Conservation (phyloP, 1,140 invertebrate species). For the Elysia chlorotica region DNA sequence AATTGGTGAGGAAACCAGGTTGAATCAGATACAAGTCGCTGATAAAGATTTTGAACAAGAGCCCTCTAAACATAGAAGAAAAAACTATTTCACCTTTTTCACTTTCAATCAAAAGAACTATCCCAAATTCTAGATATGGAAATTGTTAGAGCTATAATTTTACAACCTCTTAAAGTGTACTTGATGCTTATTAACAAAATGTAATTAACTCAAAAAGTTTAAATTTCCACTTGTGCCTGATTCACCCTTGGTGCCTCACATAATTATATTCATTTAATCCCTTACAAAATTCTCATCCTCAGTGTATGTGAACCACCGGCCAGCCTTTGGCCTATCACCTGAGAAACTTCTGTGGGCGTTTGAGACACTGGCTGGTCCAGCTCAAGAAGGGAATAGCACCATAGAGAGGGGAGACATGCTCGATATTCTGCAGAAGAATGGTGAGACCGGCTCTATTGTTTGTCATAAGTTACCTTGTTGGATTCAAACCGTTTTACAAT, state of each 20-base stretch:
- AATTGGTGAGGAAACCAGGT: no score
- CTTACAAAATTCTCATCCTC: no score
- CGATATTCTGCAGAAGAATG: conserved; percentile 57
- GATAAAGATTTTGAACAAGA: no score
- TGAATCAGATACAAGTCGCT: no score
- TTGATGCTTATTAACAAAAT: background rate
- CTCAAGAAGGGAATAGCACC: conserved; percentile 31
- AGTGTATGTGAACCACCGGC: conserved; percentile 75
- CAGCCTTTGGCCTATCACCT: conserved; percentile 63
- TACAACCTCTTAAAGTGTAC: background rate
- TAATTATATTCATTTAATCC: no score
- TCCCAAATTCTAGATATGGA: background rate
- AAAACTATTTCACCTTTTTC: no score
- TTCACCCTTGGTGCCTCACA: background rate
- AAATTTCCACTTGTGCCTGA: background rate
- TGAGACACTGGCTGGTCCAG: conserved; percentile 48
- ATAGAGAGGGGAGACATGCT: conserved; percentile 55
- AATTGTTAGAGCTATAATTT: background rate
- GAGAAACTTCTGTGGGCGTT: conserved; percentile 56
- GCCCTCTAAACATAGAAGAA: no score
- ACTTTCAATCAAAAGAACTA: no score
- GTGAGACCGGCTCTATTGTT: conserved; percentile 26
- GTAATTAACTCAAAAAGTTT: background rate
- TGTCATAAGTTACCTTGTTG: background rate
- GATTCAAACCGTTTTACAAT: background rate